These are phyloP conservation scores for Dynastes tityus DNA, from an alignment of 2,888 invertebrate genomes.

Conservation along the genomic window DNA sequence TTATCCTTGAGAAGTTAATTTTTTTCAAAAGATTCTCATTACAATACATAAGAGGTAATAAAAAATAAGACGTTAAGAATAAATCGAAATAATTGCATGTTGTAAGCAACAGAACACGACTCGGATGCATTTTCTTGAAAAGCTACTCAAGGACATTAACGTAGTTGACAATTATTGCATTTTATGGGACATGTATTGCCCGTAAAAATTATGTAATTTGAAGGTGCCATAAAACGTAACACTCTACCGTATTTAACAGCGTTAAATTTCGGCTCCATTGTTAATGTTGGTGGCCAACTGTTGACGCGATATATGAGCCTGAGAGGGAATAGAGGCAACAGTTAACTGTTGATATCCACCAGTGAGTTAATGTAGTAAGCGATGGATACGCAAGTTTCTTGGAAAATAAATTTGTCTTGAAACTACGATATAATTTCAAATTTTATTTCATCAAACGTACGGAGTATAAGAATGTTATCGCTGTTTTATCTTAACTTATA, in stretches of 20 bases:
- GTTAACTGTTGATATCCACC: slow-evolving; percentile 42
- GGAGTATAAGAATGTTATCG: no score
- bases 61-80: no score
- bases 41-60: no score
- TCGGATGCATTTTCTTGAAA: neutral
- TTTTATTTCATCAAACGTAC: no score
- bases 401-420: no score
- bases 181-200: slow-evolving; percentile 29
- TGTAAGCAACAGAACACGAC: no score
- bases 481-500: no score
- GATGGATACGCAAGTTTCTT: neutral
- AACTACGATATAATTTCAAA: no score
- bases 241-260: slow-evolving; percentile 30
- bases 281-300: slow-evolving; percentile 46
- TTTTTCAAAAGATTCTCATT: no score
- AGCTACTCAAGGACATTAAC: neutral
- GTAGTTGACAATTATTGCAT: slow-evolving; percentile 22
- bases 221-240: slow-evolving; percentile 25
- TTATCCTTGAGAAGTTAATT: no score
- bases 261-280: slow-evolving; percentile 31
- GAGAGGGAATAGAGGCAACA: slow-evolving; percentile 42
- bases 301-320: slow-evolving; percentile 39
- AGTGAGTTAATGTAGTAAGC: neutral
- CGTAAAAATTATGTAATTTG: slow-evolving; percentile 30
- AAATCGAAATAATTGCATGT: no score